Percentiles rank a stretch among this genome's conserved stretches.
Evolutionary conservation across 2,888 invertebrate genomes (phyloP).

Genomic region (Scaptomyza polygonia): DNA sequence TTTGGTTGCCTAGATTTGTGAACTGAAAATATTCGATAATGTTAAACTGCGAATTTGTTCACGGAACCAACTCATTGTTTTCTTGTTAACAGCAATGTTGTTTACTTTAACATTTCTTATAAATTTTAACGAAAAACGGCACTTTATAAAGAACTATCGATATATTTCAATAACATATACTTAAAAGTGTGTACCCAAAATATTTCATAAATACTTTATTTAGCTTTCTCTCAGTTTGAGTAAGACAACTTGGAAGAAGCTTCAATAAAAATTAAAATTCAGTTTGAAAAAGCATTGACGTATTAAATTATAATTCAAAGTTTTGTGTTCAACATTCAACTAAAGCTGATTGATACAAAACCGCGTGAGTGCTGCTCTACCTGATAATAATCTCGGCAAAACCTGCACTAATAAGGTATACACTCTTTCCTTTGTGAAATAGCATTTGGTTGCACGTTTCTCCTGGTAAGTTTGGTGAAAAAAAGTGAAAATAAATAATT

Average conservation of each 20-base stretch:
- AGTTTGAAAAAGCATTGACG: too few relatives aligned
- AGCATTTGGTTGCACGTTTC: slow-evolving; percentile 83
- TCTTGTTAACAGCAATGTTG: neutral
- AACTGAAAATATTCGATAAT: slow-evolving; percentile 37
- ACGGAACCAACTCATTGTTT: neutral
- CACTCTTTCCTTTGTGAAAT: slow-evolving; percentile 81
- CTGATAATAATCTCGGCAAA: neutral
- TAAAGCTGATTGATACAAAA: slow-evolving; percentile 2
- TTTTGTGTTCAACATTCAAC: neutral
- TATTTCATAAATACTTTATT: neutral
- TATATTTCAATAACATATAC: too few relatives aligned
- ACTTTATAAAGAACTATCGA: too few relatives aligned
- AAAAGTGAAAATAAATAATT: slow-evolving; percentile 43
- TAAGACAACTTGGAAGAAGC: neutral
- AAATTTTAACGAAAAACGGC: too few relatives aligned
- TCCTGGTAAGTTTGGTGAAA: slow-evolving; percentile 72
- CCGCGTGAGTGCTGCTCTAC: slow-evolving; percentile 7
- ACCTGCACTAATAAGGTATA: slow-evolving; percentile 21
- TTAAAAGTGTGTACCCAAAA: neutral
- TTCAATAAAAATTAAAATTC: too few relatives aligned
- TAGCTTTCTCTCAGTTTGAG: neutral
- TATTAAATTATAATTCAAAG: neutral
- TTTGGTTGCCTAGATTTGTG: slow-evolving; percentile 41
- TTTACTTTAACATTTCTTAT: neutral
- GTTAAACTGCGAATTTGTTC: neutral